A percentile compares a stretch with the other conserved stretches of the same genome.
These are phyloP conservation scores for Parapristionchus giblindavisi DNA, from an alignment of 2,888 invertebrate species.

Conservation along the genomic window DNA sequence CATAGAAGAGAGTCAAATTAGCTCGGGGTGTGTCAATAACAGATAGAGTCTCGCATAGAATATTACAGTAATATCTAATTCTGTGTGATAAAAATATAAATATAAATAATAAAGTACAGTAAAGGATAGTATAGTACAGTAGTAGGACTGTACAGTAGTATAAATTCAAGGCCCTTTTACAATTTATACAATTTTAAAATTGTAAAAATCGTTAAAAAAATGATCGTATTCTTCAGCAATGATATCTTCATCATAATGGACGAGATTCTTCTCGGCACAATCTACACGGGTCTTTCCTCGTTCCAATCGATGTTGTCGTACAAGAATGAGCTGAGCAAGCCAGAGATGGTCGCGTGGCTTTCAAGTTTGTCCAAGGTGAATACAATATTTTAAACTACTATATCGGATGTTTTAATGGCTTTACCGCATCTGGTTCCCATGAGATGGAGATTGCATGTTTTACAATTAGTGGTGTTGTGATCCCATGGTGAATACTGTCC, in stretches of 20 bases:
- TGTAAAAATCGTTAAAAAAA: too few species aligned
- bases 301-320: conserved; percentile 14
- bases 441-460: neutral
- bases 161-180: neutral
- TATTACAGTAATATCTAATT: too few species aligned
- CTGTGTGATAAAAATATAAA: too few species aligned
- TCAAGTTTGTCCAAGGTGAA: conserved; percentile 30
- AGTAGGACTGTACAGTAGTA: neutral
- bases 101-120: too few species aligned
- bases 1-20: too few species aligned
- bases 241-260: conserved; percentile 31
- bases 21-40: too few species aligned
- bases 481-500: too few species aligned
- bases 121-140: neutral
- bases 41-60: too few species aligned
- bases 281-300: neutral
- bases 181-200: too few species aligned
- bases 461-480: neutral
- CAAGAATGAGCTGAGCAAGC: conserved; percentile 25
- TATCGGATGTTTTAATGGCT: neutral
- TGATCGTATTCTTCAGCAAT: conserved; percentile 8
- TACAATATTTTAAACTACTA: neutral
- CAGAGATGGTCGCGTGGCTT: conserved; percentile 21
- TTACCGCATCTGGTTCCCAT: neutral
- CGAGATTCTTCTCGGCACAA: conserved; percentile 30